Evolutionary conservation across 2,113 vertebrate genomes (phyloP), one percentile per base, ranked within the genome.

Genomic region (Malaclemys terrapin): DNA sequence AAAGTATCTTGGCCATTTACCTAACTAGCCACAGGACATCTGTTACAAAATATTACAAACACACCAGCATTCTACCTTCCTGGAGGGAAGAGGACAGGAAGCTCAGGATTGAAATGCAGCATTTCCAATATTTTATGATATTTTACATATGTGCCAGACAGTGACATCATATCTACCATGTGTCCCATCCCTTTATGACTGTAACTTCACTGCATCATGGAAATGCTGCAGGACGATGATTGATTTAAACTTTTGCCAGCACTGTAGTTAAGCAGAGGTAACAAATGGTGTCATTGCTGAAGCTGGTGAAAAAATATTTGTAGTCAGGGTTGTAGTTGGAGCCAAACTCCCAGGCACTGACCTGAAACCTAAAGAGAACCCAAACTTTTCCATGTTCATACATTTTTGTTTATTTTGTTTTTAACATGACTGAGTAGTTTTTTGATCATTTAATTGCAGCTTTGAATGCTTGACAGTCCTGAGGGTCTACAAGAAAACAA

Each of bases 231-330:
- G 93, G 92, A 93, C 95, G 96, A 92, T 6, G 88, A 98, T 85
- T 98, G 97, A 98, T 98, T 97, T 97, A 96, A 96, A 98, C 94
- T 98, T 98, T 96, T 85, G 96, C 91, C 89, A 95, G 96, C 50
- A 38, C 96, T 96, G 85, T 81, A 93, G 84, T 91, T 93, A 96
- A 97, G 97, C 87, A 97, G 97, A 98, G 95, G 97, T 97, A 98
- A 98, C 97, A 98, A 97, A 98, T 98, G 96, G 97, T 97, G 97
- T 98, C 96, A 98, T 96, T 98, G 94, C 96, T 96, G 89, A 97
- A 97, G 88, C 89, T 89, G 96, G 96, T 97, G 91, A 97, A 98
- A 98, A 96, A 98, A 97, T 97, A 98, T 98, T 98, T 98, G 88
- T 85, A 97, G 98, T 98, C 97, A 96, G 98, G 97, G 95, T 96